Evolutionary conservation across 2,888 invertebrate species (phyloP).

Genomic region (Heliothis peltigera): DNA sequence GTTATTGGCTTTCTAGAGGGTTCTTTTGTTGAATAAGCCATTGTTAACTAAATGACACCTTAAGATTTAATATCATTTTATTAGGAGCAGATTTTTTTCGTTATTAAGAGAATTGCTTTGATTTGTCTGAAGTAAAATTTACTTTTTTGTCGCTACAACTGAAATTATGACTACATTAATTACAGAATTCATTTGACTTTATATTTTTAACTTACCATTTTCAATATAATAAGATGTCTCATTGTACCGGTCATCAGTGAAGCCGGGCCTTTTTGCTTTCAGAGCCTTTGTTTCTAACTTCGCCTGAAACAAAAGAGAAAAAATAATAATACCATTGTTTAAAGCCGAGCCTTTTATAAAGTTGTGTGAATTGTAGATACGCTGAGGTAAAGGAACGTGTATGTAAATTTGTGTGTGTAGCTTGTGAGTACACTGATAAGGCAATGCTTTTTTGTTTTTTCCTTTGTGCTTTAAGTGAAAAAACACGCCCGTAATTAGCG

Average conservation of each 20-base stretch:
- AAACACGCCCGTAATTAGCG: background rate
- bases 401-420: constrained; percentile 4
- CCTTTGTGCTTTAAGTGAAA: background rate
- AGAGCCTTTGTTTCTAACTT: constrained; percentile 97
- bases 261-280: constrained; percentile 97
- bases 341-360: constrained; percentile 42
- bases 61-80: background rate
- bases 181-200: background rate
- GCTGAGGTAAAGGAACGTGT: constrained; percentile 22
- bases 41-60: background rate
- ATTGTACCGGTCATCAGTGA: constrained; percentile 97
- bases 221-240: constrained; percentile 98
- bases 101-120: no score
- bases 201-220: constrained; percentile 93
- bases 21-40: background rate
- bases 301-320: constrained; percentile 92
- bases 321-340: constrained; percentile 55
- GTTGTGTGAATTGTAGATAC: constrained; percentile 51
- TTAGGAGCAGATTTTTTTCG: background rate
- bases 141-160: no score
- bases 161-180: no score
- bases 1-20: background rate
- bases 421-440: background rate
- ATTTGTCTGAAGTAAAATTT: no score
- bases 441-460: constrained; percentile 2